These are phyloP conservation scores for Axis porcinus DNA, from an alignment of 2,113 vertebrate species.

Conservation along the genomic window DNA sequence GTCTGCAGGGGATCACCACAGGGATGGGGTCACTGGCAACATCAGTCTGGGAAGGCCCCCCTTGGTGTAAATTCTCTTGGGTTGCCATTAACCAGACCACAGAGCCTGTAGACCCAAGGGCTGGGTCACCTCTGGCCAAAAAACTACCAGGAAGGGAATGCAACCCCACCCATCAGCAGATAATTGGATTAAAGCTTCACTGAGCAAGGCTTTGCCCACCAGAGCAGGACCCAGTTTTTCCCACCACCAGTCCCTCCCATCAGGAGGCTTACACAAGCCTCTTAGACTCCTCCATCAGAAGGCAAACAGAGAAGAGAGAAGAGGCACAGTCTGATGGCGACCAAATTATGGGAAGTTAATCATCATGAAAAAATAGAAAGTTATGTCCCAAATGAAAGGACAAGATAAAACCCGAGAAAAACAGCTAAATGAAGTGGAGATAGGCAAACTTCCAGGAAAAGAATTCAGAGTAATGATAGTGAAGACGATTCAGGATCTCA, in stretches of 20 bases:
- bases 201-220: neutral
- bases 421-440: neutral
- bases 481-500: neutral
- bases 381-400: neutral
- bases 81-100: neutral
- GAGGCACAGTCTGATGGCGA: neutral
- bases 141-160: neutral
- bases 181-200: neutral
- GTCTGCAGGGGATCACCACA: neutral
- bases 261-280: neutral
- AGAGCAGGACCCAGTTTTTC: neutral
- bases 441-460: neutral
- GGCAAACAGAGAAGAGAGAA: neutral
- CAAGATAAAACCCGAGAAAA: neutral
- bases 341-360: neutral
- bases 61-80: neutral
- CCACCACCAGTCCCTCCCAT: neutral
- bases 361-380: neutral
- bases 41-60: neutral
- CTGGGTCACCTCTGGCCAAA: neutral
- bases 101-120: neutral
- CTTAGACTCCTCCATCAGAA: neutral
- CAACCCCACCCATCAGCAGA: neutral
- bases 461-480: neutral
- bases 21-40: neutral